These are phyloP conservation scores for Alviniconcha strummeri DNA, from an alignment of 2,888 invertebrate genomes.

Conservation along the genomic window DNA sequence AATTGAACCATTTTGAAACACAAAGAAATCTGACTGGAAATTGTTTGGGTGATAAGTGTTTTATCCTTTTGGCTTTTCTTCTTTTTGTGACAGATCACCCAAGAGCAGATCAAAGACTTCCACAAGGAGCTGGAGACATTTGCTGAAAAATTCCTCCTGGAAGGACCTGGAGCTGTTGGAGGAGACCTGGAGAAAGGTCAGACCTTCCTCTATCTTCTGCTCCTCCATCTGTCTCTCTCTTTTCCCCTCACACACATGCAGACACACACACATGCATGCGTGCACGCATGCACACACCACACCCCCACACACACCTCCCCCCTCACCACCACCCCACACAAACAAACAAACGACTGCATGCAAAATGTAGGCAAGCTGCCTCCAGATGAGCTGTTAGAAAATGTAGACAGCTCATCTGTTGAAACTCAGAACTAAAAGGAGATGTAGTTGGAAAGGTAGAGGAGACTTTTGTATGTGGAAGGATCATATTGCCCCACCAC, in stretches of 20 bases:
- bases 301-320: neutral
- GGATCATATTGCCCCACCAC: too few species aligned
- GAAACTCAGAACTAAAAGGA: too few species aligned
- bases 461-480: neutral
- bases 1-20: too few species aligned
- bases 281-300: neutral
- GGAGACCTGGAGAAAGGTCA: constrained; percentile 77
- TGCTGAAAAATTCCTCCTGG: constrained; percentile 82
- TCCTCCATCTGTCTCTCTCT: neutral
- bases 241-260: neutral
- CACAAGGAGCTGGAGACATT: constrained; percentile 80
- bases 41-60: too few species aligned
- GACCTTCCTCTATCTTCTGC: neutral
- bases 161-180: constrained; percentile 88
- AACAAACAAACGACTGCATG: neutral
- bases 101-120: constrained; percentile 84
- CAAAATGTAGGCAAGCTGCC: too few species aligned
- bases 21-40: too few species aligned
- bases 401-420: too few species aligned
- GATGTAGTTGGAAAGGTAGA: neutral
- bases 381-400: too few species aligned
- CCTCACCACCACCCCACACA: neutral
- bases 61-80: too few species aligned
- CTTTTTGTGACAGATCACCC: constrained; percentile 78
- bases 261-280: neutral